These are phyloP conservation scores for Polyommatus iphigenia DNA, from an alignment of 2,888 invertebrate genomes.

Conservation along the genomic window DNA sequence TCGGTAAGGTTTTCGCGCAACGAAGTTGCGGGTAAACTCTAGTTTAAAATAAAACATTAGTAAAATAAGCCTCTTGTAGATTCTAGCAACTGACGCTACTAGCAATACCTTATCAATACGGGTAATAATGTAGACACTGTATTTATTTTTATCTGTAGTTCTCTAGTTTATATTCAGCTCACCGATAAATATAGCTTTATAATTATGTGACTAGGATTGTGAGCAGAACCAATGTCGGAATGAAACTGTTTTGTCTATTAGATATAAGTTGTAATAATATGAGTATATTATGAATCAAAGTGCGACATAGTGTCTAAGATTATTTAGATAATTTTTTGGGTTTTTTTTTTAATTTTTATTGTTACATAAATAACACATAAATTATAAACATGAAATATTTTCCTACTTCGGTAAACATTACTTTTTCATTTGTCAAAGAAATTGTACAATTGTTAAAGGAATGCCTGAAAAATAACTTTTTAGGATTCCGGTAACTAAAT, in stretches of 20 bases:
- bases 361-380: no score
- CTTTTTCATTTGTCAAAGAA: constrained; percentile 2
- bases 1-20: background rate
- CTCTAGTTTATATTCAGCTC: constrained; percentile 35
- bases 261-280: background rate
- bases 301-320: background rate
- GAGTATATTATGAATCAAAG: background rate
- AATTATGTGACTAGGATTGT: constrained; percentile 32
- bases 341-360: background rate
- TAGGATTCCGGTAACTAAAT: background rate
- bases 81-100: background rate
- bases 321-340: background rate
- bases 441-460: background rate
- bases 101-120: constrained; percentile 39
- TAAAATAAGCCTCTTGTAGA: background rate
- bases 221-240: constrained; percentile 2
- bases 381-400: background rate
- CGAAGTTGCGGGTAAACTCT: background rate
- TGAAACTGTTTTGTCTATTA: constrained; percentile 1
- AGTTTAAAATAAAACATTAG: background rate
- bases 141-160: constrained; percentile 30
- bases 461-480: background rate
- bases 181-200: constrained; percentile 41
- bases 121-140: constrained; percentile 41
- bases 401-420: background rate